A percentile compares a stretch with the other conserved stretches of the same genome.
Evolutionary conservation across 2,888 invertebrate genomes (phyloP).

Genomic region (Phengaris arion): DNA sequence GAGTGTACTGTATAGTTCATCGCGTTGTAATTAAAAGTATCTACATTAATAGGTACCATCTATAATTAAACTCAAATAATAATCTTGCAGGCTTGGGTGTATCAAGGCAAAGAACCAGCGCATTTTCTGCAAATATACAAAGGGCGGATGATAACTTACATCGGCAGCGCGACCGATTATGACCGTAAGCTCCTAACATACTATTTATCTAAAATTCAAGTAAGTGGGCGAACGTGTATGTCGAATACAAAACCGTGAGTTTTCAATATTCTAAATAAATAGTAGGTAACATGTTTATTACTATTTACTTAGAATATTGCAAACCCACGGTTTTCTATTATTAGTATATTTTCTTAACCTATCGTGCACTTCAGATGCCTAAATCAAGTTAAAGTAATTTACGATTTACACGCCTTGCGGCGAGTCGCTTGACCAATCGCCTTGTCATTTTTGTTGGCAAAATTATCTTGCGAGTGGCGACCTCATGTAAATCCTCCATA

Average conservation of each 20-base stretch:
- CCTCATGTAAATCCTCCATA: too few relatives aligned
- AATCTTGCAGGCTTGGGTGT: constrained; percentile 82
- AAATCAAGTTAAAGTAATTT: too few relatives aligned
- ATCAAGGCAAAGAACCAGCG: constrained; percentile 93
- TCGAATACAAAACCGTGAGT: background rate
- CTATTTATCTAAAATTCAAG: background rate
- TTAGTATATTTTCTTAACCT: background rate
- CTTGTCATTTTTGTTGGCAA: too few relatives aligned
- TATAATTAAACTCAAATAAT: background rate
- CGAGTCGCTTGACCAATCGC: too few relatives aligned
- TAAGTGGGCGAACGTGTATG: background rate
- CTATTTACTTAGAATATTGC: too few relatives aligned
- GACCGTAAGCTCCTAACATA: constrained; percentile 73
- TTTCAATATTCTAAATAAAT: background rate
- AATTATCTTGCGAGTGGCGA: too few relatives aligned
- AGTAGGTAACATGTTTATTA: too few relatives aligned
- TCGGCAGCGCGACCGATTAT: constrained; percentile 82
- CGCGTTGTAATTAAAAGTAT: background rate
- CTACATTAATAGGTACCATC: background rate
- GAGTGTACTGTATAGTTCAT: too few relatives aligned
- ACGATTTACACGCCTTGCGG: too few relatives aligned
- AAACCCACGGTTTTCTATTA: background rate
- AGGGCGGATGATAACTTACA: constrained; percentile 89
- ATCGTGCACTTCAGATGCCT: background rate
- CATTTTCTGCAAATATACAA: constrained; percentile 95